phyloP scores from a whole-genome alignment of 2,888 invertebrate genomes.

The Dyspetes luteomarginatus region DNA sequence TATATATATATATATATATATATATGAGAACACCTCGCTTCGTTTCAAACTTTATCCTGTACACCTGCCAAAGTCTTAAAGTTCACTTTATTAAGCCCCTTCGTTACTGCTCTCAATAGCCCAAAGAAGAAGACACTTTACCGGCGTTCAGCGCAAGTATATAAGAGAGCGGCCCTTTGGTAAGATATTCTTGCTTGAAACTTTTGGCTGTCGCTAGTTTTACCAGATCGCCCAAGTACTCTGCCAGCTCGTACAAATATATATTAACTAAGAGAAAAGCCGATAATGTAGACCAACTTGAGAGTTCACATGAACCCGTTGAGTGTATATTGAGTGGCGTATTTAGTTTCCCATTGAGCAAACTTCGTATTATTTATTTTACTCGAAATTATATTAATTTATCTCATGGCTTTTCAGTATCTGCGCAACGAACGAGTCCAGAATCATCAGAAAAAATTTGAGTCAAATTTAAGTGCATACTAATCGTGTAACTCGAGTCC shows the following conservation, averaged over 20 bases:
- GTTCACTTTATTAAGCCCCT: conserved; percentile 14
- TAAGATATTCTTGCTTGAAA: neutral
- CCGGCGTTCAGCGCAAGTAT: neutral
- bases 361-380: too few relatives aligned
- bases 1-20: neutral
- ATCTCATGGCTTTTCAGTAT: too few relatives aligned
- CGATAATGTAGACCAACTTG: neutral
- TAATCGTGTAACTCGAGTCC: too few relatives aligned
- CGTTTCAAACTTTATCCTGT: conserved; percentile 6
- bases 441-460: too few relatives aligned
- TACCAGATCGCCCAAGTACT: neutral
- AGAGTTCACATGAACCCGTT: neutral
- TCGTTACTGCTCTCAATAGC: conserved; percentile 25
- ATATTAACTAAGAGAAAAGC: conserved; percentile 17
- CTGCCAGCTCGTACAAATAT: neutral
- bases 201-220: neutral
- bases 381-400: too few relatives aligned
- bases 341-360: too few relatives aligned
- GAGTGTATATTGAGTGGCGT: too few relatives aligned
- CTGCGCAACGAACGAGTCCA: too few relatives aligned
- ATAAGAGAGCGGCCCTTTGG: neutral
- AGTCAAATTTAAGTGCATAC: too few relatives aligned
- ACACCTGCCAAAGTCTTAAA: conserved; percentile 8
- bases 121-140: conserved; percentile 10
- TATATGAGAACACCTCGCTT: neutral